These are phyloP conservation scores for Phodopus roborovskii DNA, from an alignment of 2,113 vertebrate species.

Conservation along the genomic window DNA sequence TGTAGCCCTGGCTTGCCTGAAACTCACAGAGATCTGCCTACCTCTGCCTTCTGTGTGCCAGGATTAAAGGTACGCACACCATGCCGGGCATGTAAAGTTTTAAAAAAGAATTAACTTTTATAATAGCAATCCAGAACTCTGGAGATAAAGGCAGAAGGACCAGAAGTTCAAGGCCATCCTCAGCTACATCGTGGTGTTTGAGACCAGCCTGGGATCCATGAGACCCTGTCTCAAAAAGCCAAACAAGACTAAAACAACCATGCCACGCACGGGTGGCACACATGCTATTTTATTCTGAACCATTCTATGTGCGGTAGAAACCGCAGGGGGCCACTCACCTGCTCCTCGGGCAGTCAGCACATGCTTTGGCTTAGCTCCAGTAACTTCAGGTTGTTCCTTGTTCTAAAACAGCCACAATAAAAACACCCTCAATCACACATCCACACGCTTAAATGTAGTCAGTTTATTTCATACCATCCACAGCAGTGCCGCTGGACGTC, in stretches of 20 bases:
- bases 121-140: neutral
- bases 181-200: neutral
- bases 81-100: neutral
- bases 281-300: neutral
- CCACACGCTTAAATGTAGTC: neutral
- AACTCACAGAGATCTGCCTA: neutral
- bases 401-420: conserved; percentile 79
- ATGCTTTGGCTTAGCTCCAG: conserved; percentile 84
- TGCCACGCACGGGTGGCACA: rapidly evolving
- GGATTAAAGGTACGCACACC: neutral
- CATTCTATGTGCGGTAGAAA: too few species aligned
- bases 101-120: conserved; percentile 14
- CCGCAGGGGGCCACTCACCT: conserved; percentile 81
- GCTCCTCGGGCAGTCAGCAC: conserved; percentile 81
- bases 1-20: neutral
- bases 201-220: neutral
- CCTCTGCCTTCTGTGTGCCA: neutral
- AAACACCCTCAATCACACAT: neutral
- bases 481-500: neutral
- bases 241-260: neutral
- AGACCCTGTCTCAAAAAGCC: neutral
- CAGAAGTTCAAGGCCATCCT: neutral
- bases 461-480: neutral
- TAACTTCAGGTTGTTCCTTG: conserved; percentile 88
- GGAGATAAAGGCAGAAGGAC: neutral